Evolutionary conservation across 2,113 vertebrate species (phyloP).

Genomic region (Neogale vison): DNA sequence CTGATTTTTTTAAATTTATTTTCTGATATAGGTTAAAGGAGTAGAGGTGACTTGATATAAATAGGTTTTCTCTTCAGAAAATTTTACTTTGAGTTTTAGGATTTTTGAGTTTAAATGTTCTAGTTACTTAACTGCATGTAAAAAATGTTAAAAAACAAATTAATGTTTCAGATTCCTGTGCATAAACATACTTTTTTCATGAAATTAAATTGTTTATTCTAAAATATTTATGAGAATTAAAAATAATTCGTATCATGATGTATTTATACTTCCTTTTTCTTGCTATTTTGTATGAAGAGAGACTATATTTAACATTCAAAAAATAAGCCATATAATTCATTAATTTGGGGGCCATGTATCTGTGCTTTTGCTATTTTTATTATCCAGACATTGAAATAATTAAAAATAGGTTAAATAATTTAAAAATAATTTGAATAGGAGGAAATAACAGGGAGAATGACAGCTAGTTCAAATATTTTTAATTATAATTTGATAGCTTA

Average conservation of each 20-base stretch:
- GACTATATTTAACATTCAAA: not conserved
- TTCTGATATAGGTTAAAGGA: not conserved
- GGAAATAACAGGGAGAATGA: not conserved
- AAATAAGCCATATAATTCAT: slow-evolving; percentile 53
- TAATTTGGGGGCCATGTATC: not conserved
- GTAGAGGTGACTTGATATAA: not conserved
- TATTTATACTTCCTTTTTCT: not conserved
- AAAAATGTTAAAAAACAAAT: not conserved
- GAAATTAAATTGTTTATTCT: not conserved
- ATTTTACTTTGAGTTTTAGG: not conserved
- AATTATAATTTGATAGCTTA: slow-evolving; percentile 48
- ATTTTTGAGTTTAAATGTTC: not conserved
- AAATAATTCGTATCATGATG: not conserved
- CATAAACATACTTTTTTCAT: not conserved
- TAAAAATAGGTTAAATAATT: slow-evolving; percentile 40
- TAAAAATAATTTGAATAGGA: slow-evolving; percentile 48
- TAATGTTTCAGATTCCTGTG: not conserved
- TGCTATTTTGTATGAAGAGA: slow-evolving; percentile 29
- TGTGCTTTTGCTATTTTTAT: slow-evolving; percentile 43
- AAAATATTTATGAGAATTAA: slow-evolving; percentile 26
- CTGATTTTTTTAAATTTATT: not conserved
- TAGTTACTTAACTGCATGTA: not conserved
- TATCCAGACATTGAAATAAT: not conserved
- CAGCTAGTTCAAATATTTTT: not conserved
- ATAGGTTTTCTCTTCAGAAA: not conserved